phyloP scores from a whole-genome alignment of 2,113 vertebrate species.

The Nymphicus hollandicus region DNA sequence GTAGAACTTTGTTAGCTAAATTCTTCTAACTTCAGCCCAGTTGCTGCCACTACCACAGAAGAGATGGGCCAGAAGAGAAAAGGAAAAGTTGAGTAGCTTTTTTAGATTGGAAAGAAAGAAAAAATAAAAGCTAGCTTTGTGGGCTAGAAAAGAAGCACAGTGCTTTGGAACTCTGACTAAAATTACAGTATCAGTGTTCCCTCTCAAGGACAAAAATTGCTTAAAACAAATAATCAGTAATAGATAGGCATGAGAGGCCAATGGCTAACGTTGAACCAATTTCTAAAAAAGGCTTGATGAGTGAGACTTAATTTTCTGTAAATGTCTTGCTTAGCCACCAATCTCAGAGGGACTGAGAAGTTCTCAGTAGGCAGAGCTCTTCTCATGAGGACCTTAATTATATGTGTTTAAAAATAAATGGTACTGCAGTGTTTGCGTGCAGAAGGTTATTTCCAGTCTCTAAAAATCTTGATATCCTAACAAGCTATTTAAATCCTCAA shows the following conservation, averaged over 20 bases:
- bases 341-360: not conserved
- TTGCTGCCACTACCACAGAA: not conserved
- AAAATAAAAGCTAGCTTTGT: not conserved
- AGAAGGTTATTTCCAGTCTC: not conserved
- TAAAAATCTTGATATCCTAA: not conserved
- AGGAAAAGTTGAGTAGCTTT: not conserved
- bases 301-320: not conserved
- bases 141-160: not conserved
- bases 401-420: not conserved
- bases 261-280: not conserved
- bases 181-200: not conserved
- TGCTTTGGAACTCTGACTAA: not conserved
- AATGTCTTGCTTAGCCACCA: not conserved
- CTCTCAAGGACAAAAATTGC: not conserved
- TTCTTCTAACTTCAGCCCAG: not conserved
- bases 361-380: not conserved
- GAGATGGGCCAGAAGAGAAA: not conserved
- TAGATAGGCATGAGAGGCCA: not conserved
- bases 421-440: not conserved
- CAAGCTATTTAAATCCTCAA: not conserved
- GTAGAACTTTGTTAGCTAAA: not conserved
- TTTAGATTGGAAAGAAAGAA: not conserved
- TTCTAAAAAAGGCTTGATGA: not conserved
- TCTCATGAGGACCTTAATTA: not conserved
- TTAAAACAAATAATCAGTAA: not conserved